phyloP scores from a whole-genome alignment of 2,888 invertebrate species.

The Phengaris arion region DNA sequence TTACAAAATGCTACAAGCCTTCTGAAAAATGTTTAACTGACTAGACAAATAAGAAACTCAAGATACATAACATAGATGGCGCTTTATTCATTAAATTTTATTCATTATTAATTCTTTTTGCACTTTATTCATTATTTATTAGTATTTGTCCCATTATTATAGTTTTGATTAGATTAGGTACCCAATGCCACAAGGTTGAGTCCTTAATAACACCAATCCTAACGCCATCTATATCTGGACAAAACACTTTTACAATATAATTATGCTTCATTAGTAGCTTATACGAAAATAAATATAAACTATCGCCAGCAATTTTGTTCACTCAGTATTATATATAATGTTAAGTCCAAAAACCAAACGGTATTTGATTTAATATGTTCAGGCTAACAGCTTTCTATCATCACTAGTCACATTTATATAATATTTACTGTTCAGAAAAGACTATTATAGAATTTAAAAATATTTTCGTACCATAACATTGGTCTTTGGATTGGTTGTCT shows the following conservation, averaged over 20 bases:
- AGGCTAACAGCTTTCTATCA: not conserved
- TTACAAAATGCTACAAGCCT: not conserved
- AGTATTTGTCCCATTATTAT: no score
- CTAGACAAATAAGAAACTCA: not conserved
- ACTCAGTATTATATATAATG: not conserved
- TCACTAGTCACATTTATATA: not conserved
- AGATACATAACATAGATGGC: not conserved
- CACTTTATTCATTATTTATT: no score
- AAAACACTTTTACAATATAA: no score
- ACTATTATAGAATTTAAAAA: no score
- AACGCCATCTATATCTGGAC: not conserved
- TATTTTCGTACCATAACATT: not conserved
- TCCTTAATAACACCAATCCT: not conserved
- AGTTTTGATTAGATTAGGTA: no score
- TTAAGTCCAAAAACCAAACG: not conserved
- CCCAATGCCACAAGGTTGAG: no score
- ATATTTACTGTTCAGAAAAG: not conserved
- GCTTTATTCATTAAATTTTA: not conserved
- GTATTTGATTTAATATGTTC: not conserved
- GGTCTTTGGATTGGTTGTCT: not conserved
- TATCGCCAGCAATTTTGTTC: slow-evolving; percentile 3
- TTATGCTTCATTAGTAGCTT: not conserved
- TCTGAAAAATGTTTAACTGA: not conserved
- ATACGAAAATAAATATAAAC: not conserved
- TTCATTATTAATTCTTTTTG: no score